These are phyloP conservation scores for Bothrops jararaca DNA, from an alignment of 2,113 vertebrate species.

Conservation along the genomic window DNA sequence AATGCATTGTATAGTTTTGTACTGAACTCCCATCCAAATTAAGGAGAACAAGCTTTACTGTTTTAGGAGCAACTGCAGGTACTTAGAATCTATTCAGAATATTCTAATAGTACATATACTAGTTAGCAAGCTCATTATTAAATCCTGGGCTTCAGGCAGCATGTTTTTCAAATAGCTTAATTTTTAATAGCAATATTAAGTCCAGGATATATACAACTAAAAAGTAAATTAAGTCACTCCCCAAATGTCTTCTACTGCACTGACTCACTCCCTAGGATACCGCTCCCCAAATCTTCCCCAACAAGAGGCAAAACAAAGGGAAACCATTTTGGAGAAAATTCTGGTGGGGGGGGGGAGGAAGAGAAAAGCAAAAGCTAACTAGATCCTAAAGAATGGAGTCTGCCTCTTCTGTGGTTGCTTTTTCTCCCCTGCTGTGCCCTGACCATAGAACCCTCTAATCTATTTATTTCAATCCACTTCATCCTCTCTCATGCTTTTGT, in stretches of 20 bases:
- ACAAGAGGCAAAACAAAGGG: background rate
- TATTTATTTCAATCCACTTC: conserved; percentile 79
- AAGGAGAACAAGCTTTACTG: background rate
- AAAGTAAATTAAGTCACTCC: background rate
- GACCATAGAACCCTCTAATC: conserved; percentile 70
- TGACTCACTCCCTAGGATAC: background rate
- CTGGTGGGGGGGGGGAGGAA: background rate
- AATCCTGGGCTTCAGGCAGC: background rate
- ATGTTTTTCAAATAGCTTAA: background rate
- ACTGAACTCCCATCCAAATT: background rate
- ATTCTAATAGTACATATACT: background rate
- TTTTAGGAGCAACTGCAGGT: background rate
- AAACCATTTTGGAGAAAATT: background rate
- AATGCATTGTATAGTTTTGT: background rate
- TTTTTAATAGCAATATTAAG: background rate
- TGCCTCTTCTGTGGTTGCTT: conserved; percentile 45
- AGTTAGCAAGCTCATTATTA: background rate
- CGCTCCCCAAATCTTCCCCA: background rate
- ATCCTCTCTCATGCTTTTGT: conserved; percentile 67
- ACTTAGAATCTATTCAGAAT: background rate
- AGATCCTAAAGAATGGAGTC: background rate
- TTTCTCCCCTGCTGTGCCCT: conserved; percentile 51
- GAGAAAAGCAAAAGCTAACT: background rate
- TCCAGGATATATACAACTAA: background rate
- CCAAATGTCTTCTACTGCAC: background rate